Evolutionary conservation across 35 echinoderm and acorn worm species (phyloP), one percentile per base, ranked within the genome.

Genomic region (Ophiothrix spiculata): DNA sequence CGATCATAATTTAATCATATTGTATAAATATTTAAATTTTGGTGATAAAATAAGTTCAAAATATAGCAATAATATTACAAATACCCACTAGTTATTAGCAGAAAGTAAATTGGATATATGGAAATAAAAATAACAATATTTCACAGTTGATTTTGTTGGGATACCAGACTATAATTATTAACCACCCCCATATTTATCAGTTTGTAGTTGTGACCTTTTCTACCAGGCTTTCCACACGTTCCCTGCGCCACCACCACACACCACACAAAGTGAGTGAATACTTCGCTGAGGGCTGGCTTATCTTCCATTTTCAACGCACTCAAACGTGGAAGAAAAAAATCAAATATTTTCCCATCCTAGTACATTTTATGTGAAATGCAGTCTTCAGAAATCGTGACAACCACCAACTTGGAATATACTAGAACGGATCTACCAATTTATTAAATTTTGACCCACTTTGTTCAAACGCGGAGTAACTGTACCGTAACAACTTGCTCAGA

Each of bases 381-480:
- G 60, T 6, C 1, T 25, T 15, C 23, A 12, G 10, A 25, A 69
- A 15, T 28, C 60, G 60, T 69, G 60, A 69, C 60, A 69, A 28
- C 29, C 60, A 28, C 23, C 29, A 25, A 15, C 29, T 69, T 69
- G 60, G 60, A 69, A 69, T 69, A 69, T 69, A 69, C 60, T 10
- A 69, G 6, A 49, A 10, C 60, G 60, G 60, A 69, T 69, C 60
- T 69, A 69, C 60, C 60, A 69, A 28, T 28, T 69, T 28, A 21
- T n/a, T n/a, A n/a, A n/a, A n/a, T 69, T 15, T 69, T 69, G 60
- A 69, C 60, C 60, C 60, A 69, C 60, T 69, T 69, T 69, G 60
- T 69, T 69, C 23, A 69, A 15, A 69, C 60, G 60, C 60, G 60
- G 60, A 28, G 16, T n/a, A 69, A 69, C 60, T 69, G 6, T 69